phyloP scores from a whole-genome alignment of 2,888 invertebrate genomes.

The Spialia ferax region DNA sequence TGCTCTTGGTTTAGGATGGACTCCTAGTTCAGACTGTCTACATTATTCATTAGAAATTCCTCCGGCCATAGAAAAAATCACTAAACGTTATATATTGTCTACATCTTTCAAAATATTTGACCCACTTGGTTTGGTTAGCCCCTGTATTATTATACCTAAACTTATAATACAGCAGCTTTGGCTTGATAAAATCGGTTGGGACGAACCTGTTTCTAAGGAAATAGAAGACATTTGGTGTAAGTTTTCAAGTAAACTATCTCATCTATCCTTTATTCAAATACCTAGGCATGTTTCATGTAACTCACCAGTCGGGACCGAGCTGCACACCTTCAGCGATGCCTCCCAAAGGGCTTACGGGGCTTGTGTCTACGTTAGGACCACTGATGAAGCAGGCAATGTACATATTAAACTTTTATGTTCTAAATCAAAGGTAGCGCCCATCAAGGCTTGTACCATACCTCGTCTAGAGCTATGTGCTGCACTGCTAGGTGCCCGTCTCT shows the following conservation, averaged over 20 bases:
- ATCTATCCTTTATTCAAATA: background rate
- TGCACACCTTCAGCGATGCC: background rate
- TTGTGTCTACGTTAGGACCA: background rate
- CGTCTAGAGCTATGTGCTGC: constrained; percentile 1
- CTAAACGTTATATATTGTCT: constrained; percentile 5
- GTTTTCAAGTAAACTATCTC: background rate
- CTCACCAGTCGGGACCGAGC: background rate
- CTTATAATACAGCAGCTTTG: constrained; percentile 2
- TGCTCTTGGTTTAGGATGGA: background rate
- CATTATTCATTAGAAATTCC: background rate
- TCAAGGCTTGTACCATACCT: constrained; percentile 3
- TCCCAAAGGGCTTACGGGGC: background rate
- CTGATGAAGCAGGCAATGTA: background rate
- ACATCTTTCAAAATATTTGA: constrained; percentile 9
- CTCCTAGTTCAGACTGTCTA: background rate
- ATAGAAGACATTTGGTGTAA: background rate
- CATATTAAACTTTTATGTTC: background rate
- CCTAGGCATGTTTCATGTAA: background rate
- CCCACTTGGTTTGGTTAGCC: background rate
- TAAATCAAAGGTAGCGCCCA: background rate
- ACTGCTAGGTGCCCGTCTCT: background rate
- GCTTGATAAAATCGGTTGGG: background rate
- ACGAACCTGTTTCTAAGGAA: background rate
- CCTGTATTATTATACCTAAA: background rate
- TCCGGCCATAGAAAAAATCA: background rate